Conservation (phyloP, 2,113 vertebrate species). For the Zeus faber region DNA sequence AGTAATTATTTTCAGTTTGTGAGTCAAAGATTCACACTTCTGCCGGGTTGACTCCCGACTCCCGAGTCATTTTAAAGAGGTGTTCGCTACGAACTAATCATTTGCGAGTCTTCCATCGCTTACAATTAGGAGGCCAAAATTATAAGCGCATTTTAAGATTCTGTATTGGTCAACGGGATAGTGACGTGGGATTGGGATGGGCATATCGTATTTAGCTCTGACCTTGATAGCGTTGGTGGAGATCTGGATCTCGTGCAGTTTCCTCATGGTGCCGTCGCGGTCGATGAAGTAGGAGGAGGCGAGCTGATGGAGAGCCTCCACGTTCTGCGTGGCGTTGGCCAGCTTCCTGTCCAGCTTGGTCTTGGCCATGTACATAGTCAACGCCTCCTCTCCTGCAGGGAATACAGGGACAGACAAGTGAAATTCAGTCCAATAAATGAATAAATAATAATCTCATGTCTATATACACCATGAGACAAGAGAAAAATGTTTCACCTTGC, state of each 20-base stretch:
- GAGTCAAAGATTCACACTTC: no score
- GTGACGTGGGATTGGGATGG: no score
- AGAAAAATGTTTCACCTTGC: no score
- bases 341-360: slow-evolving; percentile 93
- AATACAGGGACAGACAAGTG: slow-evolving; percentile 13
- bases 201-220: no score
- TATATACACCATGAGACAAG: not conserved
- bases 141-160: no score
- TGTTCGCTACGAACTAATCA: no score
- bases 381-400: slow-evolving; percentile 89
- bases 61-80: no score
- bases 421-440: not conserved
- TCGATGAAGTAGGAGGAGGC: slow-evolving; percentile 98
- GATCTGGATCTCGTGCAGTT: slow-evolving; percentile 98
- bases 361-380: slow-evolving; percentile 99
- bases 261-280: slow-evolving; percentile 96
- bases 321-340: slow-evolving; percentile 90
- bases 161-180: no score
- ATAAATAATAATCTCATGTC: not conserved
- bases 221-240: slow-evolving; percentile 99
- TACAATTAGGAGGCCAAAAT: no score
- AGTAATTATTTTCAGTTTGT: no score
- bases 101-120: no score
- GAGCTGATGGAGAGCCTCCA: slow-evolving; percentile 95
- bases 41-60: no score